Percentiles rank a stretch among this genome's conserved stretches.
These are phyloP conservation scores for Conus betulinus DNA, from an alignment of 1,140 invertebrate species.

Conservation along the genomic window DNA sequence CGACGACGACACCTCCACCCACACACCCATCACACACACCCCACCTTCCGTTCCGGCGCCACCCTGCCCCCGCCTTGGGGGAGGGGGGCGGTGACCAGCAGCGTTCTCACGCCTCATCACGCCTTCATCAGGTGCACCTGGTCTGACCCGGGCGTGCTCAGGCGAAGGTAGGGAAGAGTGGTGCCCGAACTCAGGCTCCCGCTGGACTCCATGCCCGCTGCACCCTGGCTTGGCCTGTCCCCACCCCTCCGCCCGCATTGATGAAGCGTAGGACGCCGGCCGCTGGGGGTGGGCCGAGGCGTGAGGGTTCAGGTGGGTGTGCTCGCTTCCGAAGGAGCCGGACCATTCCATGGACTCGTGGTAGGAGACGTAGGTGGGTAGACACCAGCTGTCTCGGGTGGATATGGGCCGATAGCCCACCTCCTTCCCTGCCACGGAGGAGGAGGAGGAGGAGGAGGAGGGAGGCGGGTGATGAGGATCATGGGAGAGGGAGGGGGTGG, in stretches of 20 bases:
- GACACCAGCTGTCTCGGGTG: slow-evolving; percentile 54
- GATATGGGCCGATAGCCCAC: slow-evolving; percentile 42
- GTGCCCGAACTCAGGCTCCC: background rate
- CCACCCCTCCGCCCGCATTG: background rate
- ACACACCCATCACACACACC: too few relatives aligned
- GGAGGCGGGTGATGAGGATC: slow-evolving; percentile 22
- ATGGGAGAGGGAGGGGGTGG: background rate
- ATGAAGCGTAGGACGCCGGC: background rate
- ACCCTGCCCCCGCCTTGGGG: too few relatives aligned
- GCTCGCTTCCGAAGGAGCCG: slow-evolving; percentile 17
- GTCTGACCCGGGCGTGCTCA: slow-evolving; percentile 23
- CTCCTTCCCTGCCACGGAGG: background rate
- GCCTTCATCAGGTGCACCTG: slow-evolving; percentile 2
- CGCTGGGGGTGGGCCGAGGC: background rate
- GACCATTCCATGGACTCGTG: slow-evolving; percentile 57
- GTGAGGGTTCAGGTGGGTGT: slow-evolving; percentile 21
- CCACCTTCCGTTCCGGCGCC: too few relatives aligned
- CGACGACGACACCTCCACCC: too few relatives aligned
- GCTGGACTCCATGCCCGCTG: slow-evolving; percentile 3
- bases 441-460: background rate
- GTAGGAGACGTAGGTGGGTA: slow-evolving; percentile 65
- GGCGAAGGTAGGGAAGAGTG: slow-evolving; percentile 23
- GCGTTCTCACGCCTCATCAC: background rate
- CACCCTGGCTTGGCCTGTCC: background rate
- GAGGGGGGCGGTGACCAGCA: too few relatives aligned